phyloP scores from a whole-genome alignment of 1,140 invertebrate genomes.

The Anoplophora glabripennis region DNA sequence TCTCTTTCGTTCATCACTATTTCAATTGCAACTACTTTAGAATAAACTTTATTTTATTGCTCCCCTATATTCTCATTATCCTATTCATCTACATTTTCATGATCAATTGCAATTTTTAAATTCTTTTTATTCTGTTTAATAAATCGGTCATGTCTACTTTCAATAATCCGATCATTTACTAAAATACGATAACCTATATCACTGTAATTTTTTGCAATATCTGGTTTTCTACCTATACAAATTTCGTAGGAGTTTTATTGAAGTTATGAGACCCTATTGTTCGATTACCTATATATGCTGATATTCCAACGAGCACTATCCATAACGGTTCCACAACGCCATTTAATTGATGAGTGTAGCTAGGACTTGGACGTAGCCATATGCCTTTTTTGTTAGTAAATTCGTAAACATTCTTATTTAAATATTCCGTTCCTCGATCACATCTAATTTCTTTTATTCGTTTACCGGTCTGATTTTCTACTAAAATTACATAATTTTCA shows the following conservation, averaged over 20 bases:
- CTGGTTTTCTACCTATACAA: constrained; percentile 31
- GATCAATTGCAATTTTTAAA: neutral
- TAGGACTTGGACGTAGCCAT: constrained; percentile 24
- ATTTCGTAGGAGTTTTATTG: constrained; percentile 38
- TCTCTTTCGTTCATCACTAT: too few relatives aligned
- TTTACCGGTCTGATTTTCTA: too few relatives aligned
- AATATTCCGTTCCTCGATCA: too few relatives aligned
- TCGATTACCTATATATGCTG: constrained; percentile 33
- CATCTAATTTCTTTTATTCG: constrained; percentile 37
- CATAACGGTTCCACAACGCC: constrained; percentile 29
- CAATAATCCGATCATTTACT: constrained; percentile 14
- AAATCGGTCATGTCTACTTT: constrained; percentile 16
- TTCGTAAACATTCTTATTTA: too few relatives aligned
- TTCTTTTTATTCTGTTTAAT: constrained; percentile 3
- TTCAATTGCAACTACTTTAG: too few relatives aligned
- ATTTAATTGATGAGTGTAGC: constrained; percentile 32
- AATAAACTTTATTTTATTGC: constrained; percentile 4
- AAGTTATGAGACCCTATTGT: too few relatives aligned
- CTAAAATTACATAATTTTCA: constrained; percentile 27
- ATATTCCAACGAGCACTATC: constrained; percentile 30
- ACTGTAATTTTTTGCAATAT: constrained; percentile 22
- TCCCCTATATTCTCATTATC: neutral
- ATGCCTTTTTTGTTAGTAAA: too few relatives aligned
- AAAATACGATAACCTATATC: constrained; percentile 16
- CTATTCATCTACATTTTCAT: neutral